Evolutionary conservation across 2,797 vertebrate species (phyloP), one percentile per base, ranked within the genome.

Genomic region (Sphenopsis melanotis): DNA sequence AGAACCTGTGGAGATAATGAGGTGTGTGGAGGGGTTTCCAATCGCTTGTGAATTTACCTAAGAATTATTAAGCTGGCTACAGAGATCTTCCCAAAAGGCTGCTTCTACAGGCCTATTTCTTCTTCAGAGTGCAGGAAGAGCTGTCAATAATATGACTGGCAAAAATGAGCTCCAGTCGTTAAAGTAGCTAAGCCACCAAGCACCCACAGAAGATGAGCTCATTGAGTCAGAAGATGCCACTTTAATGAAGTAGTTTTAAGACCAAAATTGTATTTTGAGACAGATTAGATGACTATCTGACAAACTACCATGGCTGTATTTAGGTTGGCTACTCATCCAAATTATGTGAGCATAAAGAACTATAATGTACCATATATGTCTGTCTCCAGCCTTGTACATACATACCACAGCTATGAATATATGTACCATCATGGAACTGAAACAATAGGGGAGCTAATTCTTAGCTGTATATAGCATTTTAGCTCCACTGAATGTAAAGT

Each of bases 321-420:
- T 93, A 94, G 65, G 34, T 66, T 94, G 90, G 59, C 55, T 88
- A 63, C 55, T 24, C 84, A 32, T 69, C 32, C 85, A 89, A 82
- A 86, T 76, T 81, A n/a, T 30, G 36, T 56, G 63, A 94, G 75
- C 42, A 26, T 13, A 53, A 64, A 83, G 59, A 56, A 15, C 55
- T 72, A 49, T 81, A 92, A 55, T 91, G 80, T 34, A 79, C 96
- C 88, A 95, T 95, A 95, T 94, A 96, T 86, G 94, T 96, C 92
- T 96, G 32, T 93, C 96, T 95, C 65, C 60, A 75, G 69, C 79
- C 75, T 82, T 83, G 72, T 41, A 78, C 95, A 94, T 95, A 79
- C 91, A 94, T 95, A 90, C 91, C 95, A 91, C 70, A 93, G 85
- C 84, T 78, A 91, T 97, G 89, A 97, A 79, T 88, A 20, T 57